phyloP scores from a whole-genome alignment of 2,113 vertebrate species.

The Micronycteris hirsuta region DNA sequence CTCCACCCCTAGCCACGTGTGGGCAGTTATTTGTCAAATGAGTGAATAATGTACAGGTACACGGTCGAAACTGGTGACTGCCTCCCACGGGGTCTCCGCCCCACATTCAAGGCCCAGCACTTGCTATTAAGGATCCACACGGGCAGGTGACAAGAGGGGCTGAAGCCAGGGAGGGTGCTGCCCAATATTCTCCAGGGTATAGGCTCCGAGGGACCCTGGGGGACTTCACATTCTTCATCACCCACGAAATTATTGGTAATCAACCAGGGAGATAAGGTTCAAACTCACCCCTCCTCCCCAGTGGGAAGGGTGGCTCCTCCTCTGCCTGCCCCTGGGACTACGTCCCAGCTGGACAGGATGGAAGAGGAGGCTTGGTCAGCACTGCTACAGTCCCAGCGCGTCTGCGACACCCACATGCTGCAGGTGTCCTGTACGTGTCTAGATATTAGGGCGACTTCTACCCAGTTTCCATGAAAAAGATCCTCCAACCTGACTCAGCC shows the following conservation, averaged over 20 bases:
- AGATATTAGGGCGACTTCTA: neutral
- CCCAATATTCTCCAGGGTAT: neutral
- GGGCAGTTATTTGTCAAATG: neutral
- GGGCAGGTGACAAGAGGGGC: neutral
- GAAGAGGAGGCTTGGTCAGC: neutral
- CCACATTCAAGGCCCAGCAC: neutral
- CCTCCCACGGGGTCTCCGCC: neutral
- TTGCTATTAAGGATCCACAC: no score
- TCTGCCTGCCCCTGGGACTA: neutral
- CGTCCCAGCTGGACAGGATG: neutral
- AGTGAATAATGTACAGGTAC: no score
- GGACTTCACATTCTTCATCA: neutral
- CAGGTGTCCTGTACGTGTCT: no score
- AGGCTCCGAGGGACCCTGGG: neutral
- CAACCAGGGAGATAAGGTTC: neutral
- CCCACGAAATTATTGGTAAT: neutral
- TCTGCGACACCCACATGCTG: accelerated
- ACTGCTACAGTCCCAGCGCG: accelerated
- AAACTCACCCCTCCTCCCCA: neutral
- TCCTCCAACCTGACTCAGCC: neutral
- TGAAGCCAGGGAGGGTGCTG: neutral
- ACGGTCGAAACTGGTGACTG: neutral
- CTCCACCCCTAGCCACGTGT: neutral
- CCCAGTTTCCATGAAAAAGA: neutral
- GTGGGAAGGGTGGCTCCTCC: neutral